Conservation (phyloP, 2,797 vertebrate genomes). For the Valencia hispanica region DNA sequence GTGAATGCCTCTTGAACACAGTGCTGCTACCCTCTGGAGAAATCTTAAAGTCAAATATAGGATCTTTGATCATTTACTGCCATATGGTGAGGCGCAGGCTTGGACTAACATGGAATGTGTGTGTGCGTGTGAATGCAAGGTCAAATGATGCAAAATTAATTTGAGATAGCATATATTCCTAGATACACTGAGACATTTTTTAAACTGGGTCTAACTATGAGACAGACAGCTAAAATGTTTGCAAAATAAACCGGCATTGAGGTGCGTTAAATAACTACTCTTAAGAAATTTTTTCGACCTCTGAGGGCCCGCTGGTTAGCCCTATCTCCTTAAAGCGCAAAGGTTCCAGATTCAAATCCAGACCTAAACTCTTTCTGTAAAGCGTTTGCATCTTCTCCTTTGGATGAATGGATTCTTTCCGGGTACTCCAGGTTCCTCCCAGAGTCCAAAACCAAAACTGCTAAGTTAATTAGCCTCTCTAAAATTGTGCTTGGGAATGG, state of each 20-base stretch:
- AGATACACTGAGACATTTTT: background rate
- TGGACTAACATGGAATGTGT: constrained; percentile 26
- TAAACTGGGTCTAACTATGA: background rate
- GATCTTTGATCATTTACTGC: constrained; percentile 69
- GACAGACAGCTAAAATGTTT: background rate
- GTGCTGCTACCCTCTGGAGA: constrained; percentile 58
- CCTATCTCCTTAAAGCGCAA: background rate
- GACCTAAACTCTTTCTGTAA: background rate
- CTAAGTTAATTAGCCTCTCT: background rate
- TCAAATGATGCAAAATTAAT: constrained; percentile 56
- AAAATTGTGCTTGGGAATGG: background rate
- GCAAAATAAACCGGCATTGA: background rate
- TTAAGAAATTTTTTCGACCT: background rate
- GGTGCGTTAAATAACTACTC: background rate
- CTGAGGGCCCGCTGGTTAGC: background rate
- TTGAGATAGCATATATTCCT: constrained; percentile 34
- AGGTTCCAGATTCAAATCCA: background rate
- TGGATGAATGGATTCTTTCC: background rate
- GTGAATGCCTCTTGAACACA: constrained; percentile 58
- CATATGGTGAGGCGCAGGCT: constrained; percentile 55
- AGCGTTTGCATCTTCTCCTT: too few species aligned
- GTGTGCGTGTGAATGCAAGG: constrained; percentile 42
- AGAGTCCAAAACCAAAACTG: background rate
- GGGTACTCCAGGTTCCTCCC: background rate
- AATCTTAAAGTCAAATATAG: constrained; percentile 77